Evolutionary conservation across 2,888 invertebrate species (phyloP).

Genomic region (Argyra leucocephala): DNA sequence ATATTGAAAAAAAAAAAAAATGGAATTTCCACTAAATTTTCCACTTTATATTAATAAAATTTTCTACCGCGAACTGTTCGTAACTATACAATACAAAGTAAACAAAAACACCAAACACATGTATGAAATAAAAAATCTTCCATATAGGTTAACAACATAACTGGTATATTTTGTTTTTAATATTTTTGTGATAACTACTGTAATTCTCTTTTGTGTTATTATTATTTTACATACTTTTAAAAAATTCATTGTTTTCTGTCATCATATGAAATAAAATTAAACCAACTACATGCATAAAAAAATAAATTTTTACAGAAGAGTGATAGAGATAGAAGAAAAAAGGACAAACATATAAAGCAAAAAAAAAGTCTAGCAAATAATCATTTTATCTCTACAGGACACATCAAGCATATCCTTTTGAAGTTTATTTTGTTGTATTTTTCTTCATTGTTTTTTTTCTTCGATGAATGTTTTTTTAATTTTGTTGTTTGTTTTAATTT

Average conservation of each 20-base stretch:
- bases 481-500: conserved; percentile 20
- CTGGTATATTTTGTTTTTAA: neutral
- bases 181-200: neutral
- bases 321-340: neutral
- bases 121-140: too few relatives aligned
- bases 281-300: too few relatives aligned
- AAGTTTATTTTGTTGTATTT: conserved; percentile 18
- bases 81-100: too few relatives aligned
- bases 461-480: conserved; percentile 23
- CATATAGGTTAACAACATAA: neutral
- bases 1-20: too few relatives aligned
- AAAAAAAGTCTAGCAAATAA: neutral
- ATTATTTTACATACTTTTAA: neutral
- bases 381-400: conserved; percentile 2
- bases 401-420: conserved; percentile 8
- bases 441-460: conserved; percentile 15
- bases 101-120: too few relatives aligned
- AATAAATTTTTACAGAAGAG: too few relatives aligned
- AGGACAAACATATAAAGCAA: neutral
- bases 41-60: too few relatives aligned
- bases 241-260: neutral
- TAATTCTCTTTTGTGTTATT: neutral
- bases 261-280: neutral
- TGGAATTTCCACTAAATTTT: too few relatives aligned
- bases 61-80: too few relatives aligned